Evolutionary conservation across 2,113 vertebrate species (phyloP).

Genomic region (Lasiurus borealis): DNA sequence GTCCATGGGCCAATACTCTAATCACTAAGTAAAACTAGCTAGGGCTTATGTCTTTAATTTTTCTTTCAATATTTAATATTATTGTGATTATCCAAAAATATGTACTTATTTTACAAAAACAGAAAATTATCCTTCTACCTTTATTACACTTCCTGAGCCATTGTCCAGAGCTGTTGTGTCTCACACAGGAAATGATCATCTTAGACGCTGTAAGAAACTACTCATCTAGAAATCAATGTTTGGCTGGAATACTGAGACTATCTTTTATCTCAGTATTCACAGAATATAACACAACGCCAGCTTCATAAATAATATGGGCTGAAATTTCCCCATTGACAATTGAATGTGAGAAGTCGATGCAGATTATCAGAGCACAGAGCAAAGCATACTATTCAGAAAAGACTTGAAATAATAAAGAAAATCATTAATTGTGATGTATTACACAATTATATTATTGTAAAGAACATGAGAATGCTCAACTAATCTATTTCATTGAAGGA

Average conservation of each 20-base stretch:
- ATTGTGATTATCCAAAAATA: background rate
- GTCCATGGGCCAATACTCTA: too few species aligned
- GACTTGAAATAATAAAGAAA: slow-evolving; percentile 9
- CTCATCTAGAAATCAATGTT: background rate
- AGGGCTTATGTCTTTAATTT: background rate
- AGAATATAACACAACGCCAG: background rate
- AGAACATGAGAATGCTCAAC: background rate
- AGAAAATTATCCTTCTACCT: slow-evolving; percentile 1
- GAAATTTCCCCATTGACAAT: background rate
- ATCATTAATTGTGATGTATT: slow-evolving; percentile 30
- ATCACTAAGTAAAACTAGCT: too few species aligned
- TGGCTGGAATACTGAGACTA: background rate
- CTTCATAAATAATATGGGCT: background rate
- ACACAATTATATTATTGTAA: background rate
- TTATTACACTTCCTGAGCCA: background rate
- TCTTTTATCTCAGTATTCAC: background rate
- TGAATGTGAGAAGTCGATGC: background rate
- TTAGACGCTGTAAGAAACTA: background rate
- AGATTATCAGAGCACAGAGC: background rate
- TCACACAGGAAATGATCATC: background rate
- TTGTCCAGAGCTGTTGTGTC: background rate
- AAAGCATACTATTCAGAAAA: slow-evolving; percentile 14
- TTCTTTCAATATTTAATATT: background rate
- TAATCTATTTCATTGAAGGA: background rate
- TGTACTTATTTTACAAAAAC: background rate